A percentile compares a stretch with the other conserved stretches of the same genome.
Conservation (phyloP, 2,113 vertebrate genomes). For the Brienomyrus longianalis region DNA sequence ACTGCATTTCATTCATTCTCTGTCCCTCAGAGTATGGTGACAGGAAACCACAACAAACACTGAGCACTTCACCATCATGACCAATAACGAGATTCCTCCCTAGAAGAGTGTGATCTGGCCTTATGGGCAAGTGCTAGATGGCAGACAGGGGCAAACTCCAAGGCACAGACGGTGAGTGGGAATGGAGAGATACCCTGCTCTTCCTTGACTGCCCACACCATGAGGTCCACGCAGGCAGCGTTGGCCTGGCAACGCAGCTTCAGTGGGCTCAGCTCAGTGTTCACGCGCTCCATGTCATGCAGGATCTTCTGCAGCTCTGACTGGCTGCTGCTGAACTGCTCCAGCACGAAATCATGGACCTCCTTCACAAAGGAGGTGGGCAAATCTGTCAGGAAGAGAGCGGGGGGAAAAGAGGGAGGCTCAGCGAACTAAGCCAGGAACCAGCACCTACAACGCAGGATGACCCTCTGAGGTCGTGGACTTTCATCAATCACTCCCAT, state of each 20-base stretch:
- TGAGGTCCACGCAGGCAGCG: conserved; percentile 94
- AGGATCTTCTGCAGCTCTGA: conserved; percentile 92
- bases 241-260: conserved; percentile 95
- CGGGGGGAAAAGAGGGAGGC: not conserved
- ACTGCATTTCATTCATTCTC: not conserved
- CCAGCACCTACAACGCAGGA: not conserved
- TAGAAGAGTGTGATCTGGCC: not conserved
- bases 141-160: not conserved
- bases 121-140: not conserved
- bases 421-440: not conserved
- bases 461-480: not conserved
- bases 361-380: conserved; percentile 89
- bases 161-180: not conserved
- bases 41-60: not conserved
- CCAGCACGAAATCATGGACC: conserved; percentile 93
- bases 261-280: conserved; percentile 83
- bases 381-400: conserved; percentile 64
- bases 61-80: not conserved
- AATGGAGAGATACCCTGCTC: conserved; percentile 74
- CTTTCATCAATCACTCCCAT: not conserved
- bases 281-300: conserved; percentile 83
- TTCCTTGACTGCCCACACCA: conserved; percentile 98
- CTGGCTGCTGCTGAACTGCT: conserved; percentile 94
- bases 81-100: not conserved
- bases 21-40: not conserved